These are phyloP conservation scores for Brenthis daphne DNA, from an alignment of 2,888 invertebrate species.

Conservation along the genomic window DNA sequence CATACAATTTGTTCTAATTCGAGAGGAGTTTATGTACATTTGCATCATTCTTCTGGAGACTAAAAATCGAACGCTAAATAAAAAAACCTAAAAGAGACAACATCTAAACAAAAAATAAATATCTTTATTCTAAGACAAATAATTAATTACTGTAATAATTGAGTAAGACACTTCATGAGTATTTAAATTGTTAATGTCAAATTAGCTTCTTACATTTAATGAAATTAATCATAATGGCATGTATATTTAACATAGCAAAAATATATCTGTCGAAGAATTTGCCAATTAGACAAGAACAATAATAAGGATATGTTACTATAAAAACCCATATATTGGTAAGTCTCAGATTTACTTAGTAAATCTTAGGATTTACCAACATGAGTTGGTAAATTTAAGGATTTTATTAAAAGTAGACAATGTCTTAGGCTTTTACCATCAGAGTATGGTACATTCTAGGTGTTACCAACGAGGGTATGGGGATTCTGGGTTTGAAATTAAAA, in stretches of 20 bases:
- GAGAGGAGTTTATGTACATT: slow-evolving; percentile 13
- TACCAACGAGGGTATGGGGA: no score
- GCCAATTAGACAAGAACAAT: no score
- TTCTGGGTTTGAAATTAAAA: no score
- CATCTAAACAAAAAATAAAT: neutral
- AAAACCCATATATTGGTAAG: no score
- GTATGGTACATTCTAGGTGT: no score
- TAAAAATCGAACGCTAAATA: neutral
- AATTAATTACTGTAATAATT: neutral
- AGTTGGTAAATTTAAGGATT: no score
- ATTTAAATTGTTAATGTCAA: slow-evolving; percentile 10
- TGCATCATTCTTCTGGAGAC: slow-evolving; percentile 24
- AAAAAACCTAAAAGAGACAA: no score
- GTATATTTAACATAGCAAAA: slow-evolving; percentile 14
- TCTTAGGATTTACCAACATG: no score
- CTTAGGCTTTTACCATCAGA: no score
- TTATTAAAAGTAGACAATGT: no score
- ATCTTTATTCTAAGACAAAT: neutral
- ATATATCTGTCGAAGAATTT: neutral
- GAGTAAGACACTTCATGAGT: neutral
- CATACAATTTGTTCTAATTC: slow-evolving; percentile 30
- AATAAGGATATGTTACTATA: no score
- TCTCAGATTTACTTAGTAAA: no score
- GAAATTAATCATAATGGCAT: neutral
- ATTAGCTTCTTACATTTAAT: neutral